These are phyloP conservation scores for Ceramica pisi DNA, from an alignment of 2,888 invertebrate genomes.

Conservation along the genomic window DNA sequence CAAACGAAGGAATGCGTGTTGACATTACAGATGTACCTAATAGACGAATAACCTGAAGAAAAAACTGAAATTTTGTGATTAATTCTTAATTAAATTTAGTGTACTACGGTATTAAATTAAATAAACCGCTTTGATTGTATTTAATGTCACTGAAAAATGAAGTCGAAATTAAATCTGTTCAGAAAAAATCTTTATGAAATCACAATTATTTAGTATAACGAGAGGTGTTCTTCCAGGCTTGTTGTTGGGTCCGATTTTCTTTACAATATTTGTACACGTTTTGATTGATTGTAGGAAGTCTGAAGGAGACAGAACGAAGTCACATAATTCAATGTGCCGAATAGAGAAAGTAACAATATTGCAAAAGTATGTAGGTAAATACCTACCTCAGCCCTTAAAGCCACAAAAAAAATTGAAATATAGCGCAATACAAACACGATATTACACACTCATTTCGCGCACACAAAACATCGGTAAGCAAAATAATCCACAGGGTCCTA, in stretches of 20 bases:
- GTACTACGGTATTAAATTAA: no score
- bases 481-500: conserved; percentile 42
- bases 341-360: background rate
- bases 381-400: no score
- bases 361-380: background rate
- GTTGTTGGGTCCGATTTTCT: background rate
- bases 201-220: no score
- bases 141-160: no score
- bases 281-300: background rate
- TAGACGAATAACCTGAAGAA: no score
- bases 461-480: conserved; percentile 25
- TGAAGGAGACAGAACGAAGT: background rate
- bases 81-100: no score
- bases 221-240: background rate
- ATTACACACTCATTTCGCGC: conserved; percentile 18
- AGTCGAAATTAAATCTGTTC: no score
- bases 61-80: no score
- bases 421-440: background rate
- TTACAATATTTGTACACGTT: background rate
- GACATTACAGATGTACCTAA: no score
- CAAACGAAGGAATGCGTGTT: no score
- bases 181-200: no score
- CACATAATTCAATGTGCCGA: background rate
- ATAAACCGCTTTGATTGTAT: no score
- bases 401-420: background rate